Evolutionary conservation across 2,113 vertebrate genomes (phyloP), one percentile per base, ranked within the genome.

Genomic region (Empidonax traillii): DNA sequence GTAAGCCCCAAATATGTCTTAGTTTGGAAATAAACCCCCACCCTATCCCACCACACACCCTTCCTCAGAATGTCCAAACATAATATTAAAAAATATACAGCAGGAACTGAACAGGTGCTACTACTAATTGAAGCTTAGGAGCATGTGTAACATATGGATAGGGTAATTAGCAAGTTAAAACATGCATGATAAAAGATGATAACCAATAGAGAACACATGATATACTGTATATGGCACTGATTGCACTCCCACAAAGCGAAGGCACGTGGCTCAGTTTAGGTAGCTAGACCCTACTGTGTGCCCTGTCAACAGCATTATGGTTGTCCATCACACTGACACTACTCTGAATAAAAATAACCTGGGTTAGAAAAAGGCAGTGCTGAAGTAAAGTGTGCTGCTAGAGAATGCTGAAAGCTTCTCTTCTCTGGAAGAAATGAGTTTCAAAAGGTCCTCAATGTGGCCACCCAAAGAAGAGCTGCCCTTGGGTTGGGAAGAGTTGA

Each of bases 261-360:
- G 20, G 12, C 17, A 33, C 2, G 0, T 4, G 62, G 47, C 33
- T 72, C 0, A 0, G 1, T 4, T 20, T 53, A 37, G 46, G 22
- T 19, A 39, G 31, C 43, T 33, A 81, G 52, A 63, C 39, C 33
- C 33, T 55, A 33, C 28, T 35, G 3, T 6, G 4, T 67, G 14
- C 39, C 47, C 39, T 85, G 33, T 59, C 56, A 61, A 33, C 28
- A 81, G 12, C 3, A 4, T 47, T 68, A 9, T 24, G 7, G 22
- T 58, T 52, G 56, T 78, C 81, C 82, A 22, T 44, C 61, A 71
- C 5, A 43, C 14, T n/a, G 3, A 80, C 33, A 17, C 18, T 81
- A 55, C 20, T 73, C 76, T 81, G 55, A 77, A 74, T 51, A 74
- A 86, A 94, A 91, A 74, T 16, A 74, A 80, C 15, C 14, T 53